These are phyloP conservation scores for Pterophyllum scalare DNA, from an alignment of 2,113 vertebrate genomes.

Conservation along the genomic window DNA sequence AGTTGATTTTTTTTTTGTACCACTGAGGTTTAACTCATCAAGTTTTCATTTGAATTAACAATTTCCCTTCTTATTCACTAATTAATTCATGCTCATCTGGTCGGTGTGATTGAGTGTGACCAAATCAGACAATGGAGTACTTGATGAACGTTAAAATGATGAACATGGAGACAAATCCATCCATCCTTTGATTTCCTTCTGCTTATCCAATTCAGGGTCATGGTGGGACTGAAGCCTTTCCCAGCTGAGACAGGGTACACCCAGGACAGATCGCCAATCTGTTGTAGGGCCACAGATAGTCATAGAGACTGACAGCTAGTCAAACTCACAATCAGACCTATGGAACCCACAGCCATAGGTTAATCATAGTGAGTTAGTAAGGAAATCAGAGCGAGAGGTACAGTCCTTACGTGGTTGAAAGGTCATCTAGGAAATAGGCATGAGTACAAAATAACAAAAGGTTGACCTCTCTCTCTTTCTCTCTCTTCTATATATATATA, in stretches of 20 bases:
- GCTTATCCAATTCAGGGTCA: not conserved
- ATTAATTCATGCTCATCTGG: not conserved
- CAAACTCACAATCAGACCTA: not conserved
- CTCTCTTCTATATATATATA: too few relatives aligned
- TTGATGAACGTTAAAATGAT: not conserved
- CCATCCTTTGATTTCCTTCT: not conserved
- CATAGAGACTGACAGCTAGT: too few relatives aligned
- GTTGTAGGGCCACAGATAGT: too few relatives aligned
- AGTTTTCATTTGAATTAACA: not conserved
- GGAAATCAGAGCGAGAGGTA: too few relatives aligned
- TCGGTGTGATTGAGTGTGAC: not conserved
- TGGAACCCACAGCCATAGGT: not conserved
- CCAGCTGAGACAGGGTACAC: too few relatives aligned
- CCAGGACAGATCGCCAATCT: too few relatives aligned
- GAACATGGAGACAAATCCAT: not conserved
- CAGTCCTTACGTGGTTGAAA: too few relatives aligned
- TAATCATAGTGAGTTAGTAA: too few relatives aligned
- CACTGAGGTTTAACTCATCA: conserved; percentile 2
- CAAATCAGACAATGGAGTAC: not conserved
- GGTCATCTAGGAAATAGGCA: too few relatives aligned
- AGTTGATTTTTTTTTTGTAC: not conserved
- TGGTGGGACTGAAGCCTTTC: too few relatives aligned
- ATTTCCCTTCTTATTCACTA: not conserved
- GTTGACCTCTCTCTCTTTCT: too few relatives aligned
- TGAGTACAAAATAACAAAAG: too few relatives aligned